These are phyloP conservation scores for Tinea pellionella DNA, from an alignment of 2,888 invertebrate genomes.

Conservation along the genomic window DNA sequence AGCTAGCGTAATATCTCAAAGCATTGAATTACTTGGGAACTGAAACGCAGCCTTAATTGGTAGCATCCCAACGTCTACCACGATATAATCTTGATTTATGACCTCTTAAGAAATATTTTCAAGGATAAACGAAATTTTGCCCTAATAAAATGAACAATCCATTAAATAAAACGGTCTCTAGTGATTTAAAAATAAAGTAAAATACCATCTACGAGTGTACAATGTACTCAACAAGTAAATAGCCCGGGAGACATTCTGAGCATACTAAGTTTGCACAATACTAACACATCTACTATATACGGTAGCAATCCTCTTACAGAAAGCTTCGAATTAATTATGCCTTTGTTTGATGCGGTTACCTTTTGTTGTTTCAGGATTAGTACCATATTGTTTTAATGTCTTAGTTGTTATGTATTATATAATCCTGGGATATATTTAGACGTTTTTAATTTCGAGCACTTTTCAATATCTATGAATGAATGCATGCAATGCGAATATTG, in stretches of 20 bases:
- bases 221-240: too few species aligned
- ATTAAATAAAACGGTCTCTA: too few species aligned
- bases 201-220: too few species aligned
- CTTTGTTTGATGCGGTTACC: slow-evolving; percentile 2
- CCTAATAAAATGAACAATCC: background rate
- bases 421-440: too few species aligned
- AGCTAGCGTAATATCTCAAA: background rate
- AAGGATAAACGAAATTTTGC: background rate
- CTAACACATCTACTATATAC: too few species aligned
- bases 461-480: too few species aligned
- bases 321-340: background rate
- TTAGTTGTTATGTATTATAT: background rate
- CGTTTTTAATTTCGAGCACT: too few species aligned
- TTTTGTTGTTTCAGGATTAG: slow-evolving; percentile 4
- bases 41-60: slow-evolving; percentile 9
- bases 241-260: too few species aligned
- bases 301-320: background rate
- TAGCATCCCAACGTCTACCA: slow-evolving; percentile 4
- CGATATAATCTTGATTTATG: slow-evolving; percentile 14
- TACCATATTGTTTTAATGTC: background rate
- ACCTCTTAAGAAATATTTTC: slow-evolving; percentile 1
- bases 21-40: slow-evolving; percentile 10
- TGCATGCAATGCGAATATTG: background rate
- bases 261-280: too few species aligned
- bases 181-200: too few species aligned